Evolutionary conservation across 1,140 invertebrate species (phyloP), one percentile per base, ranked within the genome.

Genomic region (Drosophila subobscura): DNA sequence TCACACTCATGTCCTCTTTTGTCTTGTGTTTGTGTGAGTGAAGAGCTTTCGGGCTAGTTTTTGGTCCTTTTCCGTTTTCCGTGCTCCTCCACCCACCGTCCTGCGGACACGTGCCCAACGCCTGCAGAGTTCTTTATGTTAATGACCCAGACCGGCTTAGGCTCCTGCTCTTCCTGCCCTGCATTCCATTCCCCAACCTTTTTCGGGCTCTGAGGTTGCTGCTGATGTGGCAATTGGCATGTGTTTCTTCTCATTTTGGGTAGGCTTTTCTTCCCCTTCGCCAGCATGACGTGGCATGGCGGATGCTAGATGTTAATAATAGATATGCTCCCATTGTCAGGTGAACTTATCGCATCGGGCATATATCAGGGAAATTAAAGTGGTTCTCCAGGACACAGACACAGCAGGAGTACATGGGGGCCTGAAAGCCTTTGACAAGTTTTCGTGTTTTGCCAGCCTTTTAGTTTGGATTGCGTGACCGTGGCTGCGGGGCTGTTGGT

Each of bases 41-140:
- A 71, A 74, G 68, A 77, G 65, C 68, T 74, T 59, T 71, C 33
- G 33, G 33, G 70, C 70, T 81, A 86, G 77, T 77, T 68, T 74
- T 53, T 14, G 42, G 16, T 37, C 55, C 57, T 64, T 78, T 81
- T 78, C 66, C 57, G 72, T 57, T 46, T 61, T 61, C 14, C 27
- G 22, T n/a, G 14, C 23, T 29, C 40, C 40, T 61, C 46, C 53
- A 56, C 29, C 29, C 49, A 27, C 50, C 42, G 16, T 20, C 16
- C 16, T 20, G 33, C 16, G 47, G 79, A 78, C 79, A 83, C 79
- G 79, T 83, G 79, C 60, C 79, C 55, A 70, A 67, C 64, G 81
- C 80, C 80, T 80, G 74, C 83, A 74, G 81, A 88, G 77, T 77
- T 88, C 73, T 74, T 81, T 86, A 86, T 86, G 81, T 86, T 86